Conservation (phyloP, 2,888 invertebrate genomes). For the Pristionchus mayeri region DNA sequence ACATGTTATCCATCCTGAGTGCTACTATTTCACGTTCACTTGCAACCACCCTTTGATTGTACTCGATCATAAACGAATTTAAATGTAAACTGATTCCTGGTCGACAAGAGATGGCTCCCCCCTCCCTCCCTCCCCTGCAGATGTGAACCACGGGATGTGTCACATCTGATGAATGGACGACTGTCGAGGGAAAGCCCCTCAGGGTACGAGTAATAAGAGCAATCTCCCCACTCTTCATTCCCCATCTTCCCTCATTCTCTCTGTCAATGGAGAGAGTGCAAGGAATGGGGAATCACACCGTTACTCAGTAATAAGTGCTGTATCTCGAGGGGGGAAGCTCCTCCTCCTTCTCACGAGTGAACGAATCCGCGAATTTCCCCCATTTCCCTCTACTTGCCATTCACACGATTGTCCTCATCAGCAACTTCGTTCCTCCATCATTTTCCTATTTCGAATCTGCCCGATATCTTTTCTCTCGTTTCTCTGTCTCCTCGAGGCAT, state of each 20-base stretch:
- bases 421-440: too few species aligned
- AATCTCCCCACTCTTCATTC: neutral
- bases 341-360: neutral
- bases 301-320: too few species aligned
- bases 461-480: too few species aligned
- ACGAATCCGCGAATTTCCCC: slow-evolving; percentile 3
- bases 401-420: too few species aligned
- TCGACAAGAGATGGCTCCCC: neutral
- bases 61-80: too few species aligned
- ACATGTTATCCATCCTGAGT: slow-evolving; percentile 24
- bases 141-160: neutral
- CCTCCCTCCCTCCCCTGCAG: neutral
- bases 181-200: neutral
- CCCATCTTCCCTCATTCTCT: neutral
- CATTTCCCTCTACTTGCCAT: neutral
- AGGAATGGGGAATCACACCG: neutral
- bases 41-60: neutral
- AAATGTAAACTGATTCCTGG: too few species aligned
- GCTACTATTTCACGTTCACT: slow-evolving; percentile 23
- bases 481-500: neutral
- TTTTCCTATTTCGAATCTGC: too few species aligned
- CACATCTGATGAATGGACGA: neutral
- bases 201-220: slow-evolving; percentile 19
- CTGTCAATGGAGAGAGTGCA: neutral
- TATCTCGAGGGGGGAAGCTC: neutral